These are phyloP conservation scores for Vandiemenella viatica DNA, from an alignment of 2,888 invertebrate genomes.

Conservation along the genomic window DNA sequence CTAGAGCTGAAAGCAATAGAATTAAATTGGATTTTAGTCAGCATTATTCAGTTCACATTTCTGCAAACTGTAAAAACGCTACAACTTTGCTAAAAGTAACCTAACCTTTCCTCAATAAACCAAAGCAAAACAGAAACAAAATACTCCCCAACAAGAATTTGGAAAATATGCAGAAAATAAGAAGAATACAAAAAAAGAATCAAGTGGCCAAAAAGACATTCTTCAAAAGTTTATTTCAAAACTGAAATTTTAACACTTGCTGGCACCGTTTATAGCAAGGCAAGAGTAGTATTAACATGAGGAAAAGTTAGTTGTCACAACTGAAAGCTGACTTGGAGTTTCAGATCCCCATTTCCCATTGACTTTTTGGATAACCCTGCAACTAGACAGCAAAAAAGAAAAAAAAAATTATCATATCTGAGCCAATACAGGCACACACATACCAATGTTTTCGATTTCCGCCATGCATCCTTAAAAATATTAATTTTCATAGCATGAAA, in stretches of 20 bases:
- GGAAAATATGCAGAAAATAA: not conserved
- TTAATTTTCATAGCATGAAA: not conserved
- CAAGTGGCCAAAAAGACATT: no score
- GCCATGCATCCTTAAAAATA: not conserved
- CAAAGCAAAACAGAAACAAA: not conserved
- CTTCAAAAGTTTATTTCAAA: no score
- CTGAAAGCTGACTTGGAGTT: slow-evolving; percentile 13
- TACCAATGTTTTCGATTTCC: no score
- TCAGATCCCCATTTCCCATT: slow-evolving; percentile 13
- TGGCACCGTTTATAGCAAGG: no score
- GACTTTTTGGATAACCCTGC: slow-evolving; percentile 39
- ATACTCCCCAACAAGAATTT: not conserved
- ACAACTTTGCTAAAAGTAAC: slow-evolving; percentile 3
- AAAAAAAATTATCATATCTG: slow-evolving; percentile 37
- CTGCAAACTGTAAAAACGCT: not conserved
- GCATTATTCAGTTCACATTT: not conserved
- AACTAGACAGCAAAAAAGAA: slow-evolving; percentile 24
- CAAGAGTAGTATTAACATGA: slow-evolving; percentile 6
- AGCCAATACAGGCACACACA: slow-evolving; percentile 29
- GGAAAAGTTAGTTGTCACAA: slow-evolving; percentile 15
- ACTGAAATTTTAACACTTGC: no score
- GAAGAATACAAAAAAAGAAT: no score
- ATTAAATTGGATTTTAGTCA: slow-evolving; percentile 10
- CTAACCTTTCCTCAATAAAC: slow-evolving; percentile 15
- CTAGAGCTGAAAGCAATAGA: slow-evolving; percentile 14